Base-by-base conservation (phyloP, 2,113 vertebrate species). In the Coptodon bakossiorum region DNA sequence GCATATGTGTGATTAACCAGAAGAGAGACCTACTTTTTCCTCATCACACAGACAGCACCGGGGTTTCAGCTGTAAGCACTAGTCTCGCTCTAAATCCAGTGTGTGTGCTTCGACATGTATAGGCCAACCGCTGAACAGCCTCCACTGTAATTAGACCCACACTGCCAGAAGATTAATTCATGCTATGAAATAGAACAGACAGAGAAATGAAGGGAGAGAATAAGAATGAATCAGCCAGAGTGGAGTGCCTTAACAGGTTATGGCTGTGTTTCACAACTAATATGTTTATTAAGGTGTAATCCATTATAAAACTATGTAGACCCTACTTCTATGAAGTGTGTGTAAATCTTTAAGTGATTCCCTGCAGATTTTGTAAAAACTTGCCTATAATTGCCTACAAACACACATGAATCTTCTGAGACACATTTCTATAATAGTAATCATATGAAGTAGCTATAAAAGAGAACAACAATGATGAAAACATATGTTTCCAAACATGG, bases 21-120 rank as follows among this genome's bases (percentile, higher is more conserved):
- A 95, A 53, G 86, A 85, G 91, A 93, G 90, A 91, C 93, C 93
- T 93, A 94, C 88, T 91, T 94, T 93, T 89, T 84, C 84, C 85
- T 73, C 84, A 57, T 90, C 89, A 85, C 86, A 80, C 53, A 91
- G 84, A 91, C 59, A 86, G 89, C 86, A 88, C 78, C 48, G 34
- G 79, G 84, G 71, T 79, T 92, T 89, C 85, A 92, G 87, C 90
- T 92, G 84, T 84, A 90, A 91, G 92, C 83, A 89, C 83, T 2
- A 19, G 57, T 90, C 82, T 86, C 48, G 5, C 22, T 87, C 85
- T 79, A 50, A 8, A 76, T 36, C 27, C 31, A 66, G 68, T 80
- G 73, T 50, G 82, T 83, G 79, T 56, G 63, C 16, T 27, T 82
- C 3, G 3, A 31, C 88, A 82, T 83, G 88, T 85, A 73, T 71